A percentile compares a stretch with the other conserved stretches of the same genome.
These are phyloP conservation scores for Drosophila serrata DNA, from an alignment of 1,140 invertebrate species.

Conservation along the genomic window DNA sequence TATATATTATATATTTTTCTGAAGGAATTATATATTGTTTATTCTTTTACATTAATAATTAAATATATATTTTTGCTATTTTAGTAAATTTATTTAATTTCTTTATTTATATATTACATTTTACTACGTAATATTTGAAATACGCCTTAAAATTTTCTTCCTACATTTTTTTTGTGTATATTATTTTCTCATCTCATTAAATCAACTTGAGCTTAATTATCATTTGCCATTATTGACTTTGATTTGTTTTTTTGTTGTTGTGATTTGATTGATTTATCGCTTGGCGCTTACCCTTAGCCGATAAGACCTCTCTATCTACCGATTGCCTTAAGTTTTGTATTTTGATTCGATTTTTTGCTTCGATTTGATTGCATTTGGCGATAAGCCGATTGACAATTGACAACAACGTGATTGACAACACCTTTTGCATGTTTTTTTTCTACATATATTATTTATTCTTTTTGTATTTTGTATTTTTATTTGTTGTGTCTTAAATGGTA, in stretches of 20 bases:
- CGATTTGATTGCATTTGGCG: conserved; percentile 57
- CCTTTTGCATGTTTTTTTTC: conserved; percentile 8
- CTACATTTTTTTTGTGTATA: not conserved
- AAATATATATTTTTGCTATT: too few species aligned
- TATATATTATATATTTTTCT: too few species aligned
- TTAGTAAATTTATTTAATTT: too few species aligned
- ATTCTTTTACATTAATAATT: too few species aligned
- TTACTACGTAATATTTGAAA: not conserved
- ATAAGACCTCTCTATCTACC: conserved; percentile 42
- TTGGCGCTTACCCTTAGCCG: conserved; percentile 38
- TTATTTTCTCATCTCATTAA: conserved; percentile 16
- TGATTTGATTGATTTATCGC: conserved; percentile 63
- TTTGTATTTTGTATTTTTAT: not conserved
- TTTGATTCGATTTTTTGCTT: conserved; percentile 38
- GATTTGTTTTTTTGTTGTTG: conserved; percentile 18
- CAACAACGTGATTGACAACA: conserved; percentile 41
- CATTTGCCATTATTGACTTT: conserved; percentile 54
- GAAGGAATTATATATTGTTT: too few species aligned
- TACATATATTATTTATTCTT: not conserved
- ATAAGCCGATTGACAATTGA: conserved; percentile 55
- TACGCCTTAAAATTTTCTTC: too few species aligned
- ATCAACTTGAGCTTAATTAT: conserved; percentile 43
- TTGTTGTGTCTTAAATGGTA: conserved; percentile 12
- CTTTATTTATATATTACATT: not conserved
- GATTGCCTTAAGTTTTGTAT: conserved; percentile 38